Evolutionary conservation across 2,797 vertebrate species (phyloP).

Genomic region (Sylvilagus floridanus): DNA sequence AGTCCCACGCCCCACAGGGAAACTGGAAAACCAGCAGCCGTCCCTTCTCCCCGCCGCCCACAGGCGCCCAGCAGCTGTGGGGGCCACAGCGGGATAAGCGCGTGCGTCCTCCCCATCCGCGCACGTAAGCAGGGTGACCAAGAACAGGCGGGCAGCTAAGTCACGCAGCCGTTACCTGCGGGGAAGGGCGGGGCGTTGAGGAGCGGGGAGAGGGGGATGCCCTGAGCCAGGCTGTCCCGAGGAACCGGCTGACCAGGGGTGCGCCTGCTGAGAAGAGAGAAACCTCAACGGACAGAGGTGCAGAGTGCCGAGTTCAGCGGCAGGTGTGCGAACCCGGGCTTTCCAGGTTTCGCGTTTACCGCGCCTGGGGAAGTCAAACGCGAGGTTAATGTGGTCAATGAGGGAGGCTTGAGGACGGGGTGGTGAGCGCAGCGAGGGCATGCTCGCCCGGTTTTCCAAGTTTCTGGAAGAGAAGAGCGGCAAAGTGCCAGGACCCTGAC

Average conservation of each 20-base stretch:
- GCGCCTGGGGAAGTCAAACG: neutral
- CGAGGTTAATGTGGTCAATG: neutral
- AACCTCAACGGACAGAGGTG: fast-evolving
- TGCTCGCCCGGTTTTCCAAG: neutral
- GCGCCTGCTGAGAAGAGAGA: fast-evolving
- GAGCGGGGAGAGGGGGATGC: fast-evolving
- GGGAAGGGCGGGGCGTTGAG: neutral
- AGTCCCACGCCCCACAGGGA: neutral
- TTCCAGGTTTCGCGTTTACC: fast-evolving
- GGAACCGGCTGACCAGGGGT: neutral
- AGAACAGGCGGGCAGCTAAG: neutral
- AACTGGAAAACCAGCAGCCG: neutral
- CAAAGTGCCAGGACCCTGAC: neutral
- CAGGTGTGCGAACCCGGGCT: fast-evolving
- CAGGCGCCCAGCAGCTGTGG: fast-evolving
- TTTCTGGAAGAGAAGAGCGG: neutral
- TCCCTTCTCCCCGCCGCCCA: fast-evolving
- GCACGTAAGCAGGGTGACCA: neutral
- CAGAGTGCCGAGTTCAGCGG: fast-evolving
- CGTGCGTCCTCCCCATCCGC: neutral
- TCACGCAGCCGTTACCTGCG: fast-evolving
- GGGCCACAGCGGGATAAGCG: too few relatives aligned
- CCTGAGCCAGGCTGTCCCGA: neutral
- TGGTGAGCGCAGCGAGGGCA: neutral
- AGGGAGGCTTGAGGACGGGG: neutral